Percentiles rank a stretch among this genome's conserved stretches.
Conservation (phyloP, 2,888 invertebrate genomes). For the Lymantria monacha region DNA sequence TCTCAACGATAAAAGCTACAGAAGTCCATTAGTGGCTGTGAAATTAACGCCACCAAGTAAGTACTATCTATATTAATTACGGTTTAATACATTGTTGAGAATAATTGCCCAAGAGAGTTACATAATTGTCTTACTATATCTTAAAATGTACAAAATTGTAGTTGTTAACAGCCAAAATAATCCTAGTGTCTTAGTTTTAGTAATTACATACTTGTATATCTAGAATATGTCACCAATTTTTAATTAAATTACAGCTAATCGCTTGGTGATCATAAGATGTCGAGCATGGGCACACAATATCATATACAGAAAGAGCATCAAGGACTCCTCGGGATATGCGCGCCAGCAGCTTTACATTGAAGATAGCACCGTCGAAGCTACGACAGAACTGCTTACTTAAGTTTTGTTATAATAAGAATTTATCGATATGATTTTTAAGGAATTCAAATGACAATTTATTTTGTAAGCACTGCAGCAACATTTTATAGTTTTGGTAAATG, state of each 20-base stretch:
- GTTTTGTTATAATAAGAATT: slow-evolving; percentile 10
- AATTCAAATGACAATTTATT: background rate
- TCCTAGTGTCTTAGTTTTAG: too few species aligned
- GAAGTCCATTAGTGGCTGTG: slow-evolving; percentile 83
- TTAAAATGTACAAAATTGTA: too few species aligned
- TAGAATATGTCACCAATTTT: background rate
- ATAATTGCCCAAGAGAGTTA: too few species aligned
- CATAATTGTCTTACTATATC: too few species aligned
- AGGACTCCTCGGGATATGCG: slow-evolving; percentile 66
- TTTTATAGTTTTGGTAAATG: background rate
- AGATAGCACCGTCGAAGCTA: slow-evolving; percentile 14
- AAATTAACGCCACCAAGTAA: slow-evolving; percentile 62
- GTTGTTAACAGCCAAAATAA: too few species aligned
- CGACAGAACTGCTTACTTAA: slow-evolving; percentile 18
- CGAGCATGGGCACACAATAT: slow-evolving; percentile 87
- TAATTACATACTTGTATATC: too few species aligned
- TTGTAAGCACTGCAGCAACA: background rate
- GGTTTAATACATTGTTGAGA: too few species aligned
- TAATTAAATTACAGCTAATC: slow-evolving; percentile 48
- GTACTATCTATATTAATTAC: slow-evolving; percentile 1
- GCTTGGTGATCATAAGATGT: slow-evolving; percentile 69
- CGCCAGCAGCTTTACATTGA: slow-evolving; percentile 50
- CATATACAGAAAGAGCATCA: slow-evolving; percentile 72
- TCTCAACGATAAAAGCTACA: slow-evolving; percentile 69
- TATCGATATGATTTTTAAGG: slow-evolving; percentile 9